These are phyloP conservation scores for Micropoecilia bifurca DNA, from an alignment of 2,797 vertebrate genomes.

Conservation along the genomic window DNA sequence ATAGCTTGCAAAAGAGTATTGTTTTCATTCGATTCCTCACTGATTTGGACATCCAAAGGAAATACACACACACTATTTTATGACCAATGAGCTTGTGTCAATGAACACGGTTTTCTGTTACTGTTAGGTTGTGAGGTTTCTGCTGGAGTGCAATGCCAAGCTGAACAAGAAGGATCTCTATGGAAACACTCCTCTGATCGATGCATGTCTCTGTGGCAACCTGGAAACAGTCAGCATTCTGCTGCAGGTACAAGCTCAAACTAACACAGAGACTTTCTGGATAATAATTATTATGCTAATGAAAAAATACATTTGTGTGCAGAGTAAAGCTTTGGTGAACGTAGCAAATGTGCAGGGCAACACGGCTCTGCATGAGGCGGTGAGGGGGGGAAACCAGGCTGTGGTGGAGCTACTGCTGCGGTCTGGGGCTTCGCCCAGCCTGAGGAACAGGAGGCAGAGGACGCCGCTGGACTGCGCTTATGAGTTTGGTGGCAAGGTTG, in stretches of 20 bases:
- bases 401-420: conserved; percentile 89
- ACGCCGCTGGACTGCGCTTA: conserved; percentile 88
- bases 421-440: conserved; percentile 79
- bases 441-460: conserved; percentile 86
- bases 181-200: conserved; percentile 93
- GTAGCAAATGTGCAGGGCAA: conserved; percentile 87
- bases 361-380: conserved; percentile 91
- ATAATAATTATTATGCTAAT: neutral
- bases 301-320: conserved; percentile 9
- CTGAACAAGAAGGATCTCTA: conserved; percentile 91
- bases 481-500: conserved; percentile 82
- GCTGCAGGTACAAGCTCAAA: conserved; percentile 81
- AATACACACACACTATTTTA: neutral
- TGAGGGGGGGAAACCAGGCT: conserved; percentile 74
- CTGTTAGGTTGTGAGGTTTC: conserved; percentile 85
- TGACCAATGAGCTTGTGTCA: neutral
- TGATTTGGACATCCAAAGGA: neutral
- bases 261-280: no score
- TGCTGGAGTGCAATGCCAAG: conserved; percentile 89
- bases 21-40: neutral
- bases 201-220: conserved; percentile 86
- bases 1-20: no score
- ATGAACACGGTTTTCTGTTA: neutral
- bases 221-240: conserved; percentile 83
- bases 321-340: conserved; percentile 88